Percentiles rank a stretch among this genome's conserved stretches.
Conservation (phyloP, 2,113 vertebrate species). For the Haemorhous mexicanus region DNA sequence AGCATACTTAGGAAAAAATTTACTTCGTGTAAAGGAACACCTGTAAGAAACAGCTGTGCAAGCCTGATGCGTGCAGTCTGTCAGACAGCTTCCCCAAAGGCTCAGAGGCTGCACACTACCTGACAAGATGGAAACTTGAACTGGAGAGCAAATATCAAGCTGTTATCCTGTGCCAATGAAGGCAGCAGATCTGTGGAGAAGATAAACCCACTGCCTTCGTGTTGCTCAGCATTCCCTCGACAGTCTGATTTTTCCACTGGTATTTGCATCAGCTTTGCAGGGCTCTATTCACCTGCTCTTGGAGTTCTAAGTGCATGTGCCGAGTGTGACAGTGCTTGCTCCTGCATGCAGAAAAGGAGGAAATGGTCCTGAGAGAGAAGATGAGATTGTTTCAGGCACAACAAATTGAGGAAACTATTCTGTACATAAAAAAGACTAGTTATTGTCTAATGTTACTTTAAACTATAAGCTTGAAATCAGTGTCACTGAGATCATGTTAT, state of each 20-base stretch:
- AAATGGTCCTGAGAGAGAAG: not conserved
- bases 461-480: not conserved
- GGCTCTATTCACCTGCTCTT: not conserved
- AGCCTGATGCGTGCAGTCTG: not conserved
- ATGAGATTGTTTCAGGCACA: not conserved
- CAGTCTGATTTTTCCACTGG: not conserved
- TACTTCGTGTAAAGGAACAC: not conserved
- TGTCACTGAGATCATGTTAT: fast-evolving
- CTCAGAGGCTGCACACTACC: not conserved
- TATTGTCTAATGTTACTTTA: not conserved
- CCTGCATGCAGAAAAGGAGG: not conserved
- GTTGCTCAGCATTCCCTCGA: not conserved
- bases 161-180: not conserved
- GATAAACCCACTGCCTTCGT: fast-evolving
- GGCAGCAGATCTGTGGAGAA: not conserved
- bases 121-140: not conserved
- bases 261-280: not conserved
- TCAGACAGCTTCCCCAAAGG: not conserved
- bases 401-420: not conserved
- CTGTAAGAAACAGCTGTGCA: not conserved
- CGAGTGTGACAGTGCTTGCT: fast-evolving
- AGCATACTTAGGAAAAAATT: not conserved
- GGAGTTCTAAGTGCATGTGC: not conserved
- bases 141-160: not conserved
- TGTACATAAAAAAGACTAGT: not conserved